Evolutionary conservation across 2,888 invertebrate genomes (phyloP).

Genomic region (Drosophila phalerata): DNA sequence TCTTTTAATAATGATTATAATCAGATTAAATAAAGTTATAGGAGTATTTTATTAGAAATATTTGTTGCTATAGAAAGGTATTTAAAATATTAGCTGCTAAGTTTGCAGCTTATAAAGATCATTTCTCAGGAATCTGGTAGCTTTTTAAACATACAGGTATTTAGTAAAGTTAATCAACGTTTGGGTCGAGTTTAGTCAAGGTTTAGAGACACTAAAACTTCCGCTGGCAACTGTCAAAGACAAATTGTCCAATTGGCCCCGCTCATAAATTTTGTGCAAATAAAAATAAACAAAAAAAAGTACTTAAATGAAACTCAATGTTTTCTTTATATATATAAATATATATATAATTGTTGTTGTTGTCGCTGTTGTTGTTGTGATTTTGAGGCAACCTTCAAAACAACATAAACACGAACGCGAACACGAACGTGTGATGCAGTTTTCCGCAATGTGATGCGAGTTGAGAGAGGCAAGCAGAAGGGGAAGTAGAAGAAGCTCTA

Average conservation of each 20-base stretch:
- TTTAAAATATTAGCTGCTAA: neutral
- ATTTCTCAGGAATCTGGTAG: neutral
- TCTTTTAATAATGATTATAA: too few species aligned
- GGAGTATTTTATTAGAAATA: too few species aligned
- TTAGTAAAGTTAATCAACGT: neutral
- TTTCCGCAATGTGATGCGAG: slow-evolving; percentile 71
- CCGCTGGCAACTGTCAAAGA: slow-evolving; percentile 55
- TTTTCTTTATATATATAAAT: slow-evolving; percentile 42
- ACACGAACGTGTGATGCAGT: slow-evolving; percentile 75
- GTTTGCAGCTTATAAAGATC: neutral
- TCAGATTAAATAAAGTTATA: too few species aligned
- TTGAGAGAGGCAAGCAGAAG: neutral
- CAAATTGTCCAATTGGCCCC: slow-evolving; percentile 61
- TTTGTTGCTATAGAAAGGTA: neutral
- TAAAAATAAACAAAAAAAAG: slow-evolving; percentile 49
- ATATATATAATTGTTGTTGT: neutral
- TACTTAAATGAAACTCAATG: slow-evolving; percentile 54
- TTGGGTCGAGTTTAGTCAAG: slow-evolving; percentile 21
- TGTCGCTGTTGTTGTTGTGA: slow-evolving; percentile 30
- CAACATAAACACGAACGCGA: slow-evolving; percentile 51
- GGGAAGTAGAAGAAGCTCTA: slow-evolving; percentile 10
- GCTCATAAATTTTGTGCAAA: slow-evolving; percentile 49
- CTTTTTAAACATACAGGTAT: neutral
- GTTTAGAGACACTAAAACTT: slow-evolving; percentile 32
- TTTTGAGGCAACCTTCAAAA: slow-evolving; percentile 70